These are phyloP conservation scores for Ptychochromis oligacanthus DNA, from an alignment of 2,113 vertebrate genomes.

Conservation along the genomic window DNA sequence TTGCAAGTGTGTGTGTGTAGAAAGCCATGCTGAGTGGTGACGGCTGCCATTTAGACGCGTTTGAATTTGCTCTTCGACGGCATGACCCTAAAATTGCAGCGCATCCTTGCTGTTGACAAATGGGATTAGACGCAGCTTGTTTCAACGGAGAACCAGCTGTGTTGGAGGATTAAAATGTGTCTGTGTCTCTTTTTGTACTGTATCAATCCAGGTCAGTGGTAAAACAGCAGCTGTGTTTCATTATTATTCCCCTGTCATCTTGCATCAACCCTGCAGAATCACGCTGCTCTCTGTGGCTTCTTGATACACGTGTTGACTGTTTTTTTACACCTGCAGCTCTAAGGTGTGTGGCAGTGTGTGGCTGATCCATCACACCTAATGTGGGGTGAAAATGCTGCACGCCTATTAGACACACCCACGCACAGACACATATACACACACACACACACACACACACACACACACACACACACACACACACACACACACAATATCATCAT, in stretches of 20 bases:
- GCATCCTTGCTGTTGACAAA: slow-evolving; percentile 61
- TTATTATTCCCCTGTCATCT: slow-evolving; percentile 58
- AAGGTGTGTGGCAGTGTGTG: slow-evolving; percentile 29
- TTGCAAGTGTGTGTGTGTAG: neutral
- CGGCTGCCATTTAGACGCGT: slow-evolving; percentile 10
- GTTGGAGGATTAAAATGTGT: slow-evolving; percentile 49
- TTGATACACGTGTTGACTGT: slow-evolving; percentile 31
- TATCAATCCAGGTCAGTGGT: slow-evolving; percentile 59
- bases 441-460: neutral
- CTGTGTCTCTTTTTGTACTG: slow-evolving; percentile 37
- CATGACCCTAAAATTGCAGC: slow-evolving; percentile 41
- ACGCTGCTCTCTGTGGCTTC: neutral
- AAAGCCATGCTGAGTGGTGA: neutral
- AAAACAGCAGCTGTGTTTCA: slow-evolving; percentile 58
- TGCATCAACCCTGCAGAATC: slow-evolving; percentile 37
- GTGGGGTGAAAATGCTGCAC: slow-evolving; percentile 33
- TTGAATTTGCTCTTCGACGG: slow-evolving; percentile 12
- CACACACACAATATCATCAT: slow-evolving; percentile 55
- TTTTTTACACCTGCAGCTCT: slow-evolving; percentile 47
- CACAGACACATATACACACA: neutral
- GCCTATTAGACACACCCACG: neutral
- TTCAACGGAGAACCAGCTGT: slow-evolving; percentile 17
- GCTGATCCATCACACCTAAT: slow-evolving; percentile 56
- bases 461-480: neutral
- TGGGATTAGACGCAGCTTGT: slow-evolving; percentile 54